Evolutionary conservation across 2,113 vertebrate genomes (phyloP).

Genomic region (Mohoua ochrocephala): DNA sequence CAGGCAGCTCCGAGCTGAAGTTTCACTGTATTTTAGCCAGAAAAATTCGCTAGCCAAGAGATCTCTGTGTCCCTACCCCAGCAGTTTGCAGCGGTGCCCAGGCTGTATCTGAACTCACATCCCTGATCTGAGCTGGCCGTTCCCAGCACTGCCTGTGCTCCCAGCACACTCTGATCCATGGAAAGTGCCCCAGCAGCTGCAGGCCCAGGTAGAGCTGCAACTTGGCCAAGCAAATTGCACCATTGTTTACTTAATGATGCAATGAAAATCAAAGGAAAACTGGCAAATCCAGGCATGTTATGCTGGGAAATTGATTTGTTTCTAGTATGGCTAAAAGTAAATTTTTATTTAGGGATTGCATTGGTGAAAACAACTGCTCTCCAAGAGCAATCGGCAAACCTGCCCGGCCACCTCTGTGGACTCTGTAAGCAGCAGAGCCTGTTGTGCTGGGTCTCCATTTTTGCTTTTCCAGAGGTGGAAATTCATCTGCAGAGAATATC

Average conservation of each 20-base stretch:
- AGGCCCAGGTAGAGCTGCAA: neutral
- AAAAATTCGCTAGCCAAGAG: neutral
- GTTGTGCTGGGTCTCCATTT: neutral
- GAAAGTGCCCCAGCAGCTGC: neutral
- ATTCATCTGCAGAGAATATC: neutral
- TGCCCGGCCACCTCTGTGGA: neutral
- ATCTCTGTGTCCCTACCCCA: neutral
- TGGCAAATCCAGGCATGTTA: neutral
- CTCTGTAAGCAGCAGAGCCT: neutral
- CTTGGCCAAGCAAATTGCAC: neutral
- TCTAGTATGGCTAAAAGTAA: neutral
- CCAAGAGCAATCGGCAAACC: neutral
- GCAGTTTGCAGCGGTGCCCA: neutral
- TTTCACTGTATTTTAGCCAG: neutral
- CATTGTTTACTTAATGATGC: neutral
- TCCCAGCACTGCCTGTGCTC: neutral
- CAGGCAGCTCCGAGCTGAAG: neutral
- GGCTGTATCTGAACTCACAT: neutral
- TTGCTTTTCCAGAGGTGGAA: neutral
- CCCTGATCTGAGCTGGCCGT: rapidly evolving
- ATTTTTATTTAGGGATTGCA: neutral
- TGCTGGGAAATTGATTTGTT: neutral
- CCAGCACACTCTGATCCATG: rapidly evolving
- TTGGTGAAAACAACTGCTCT: neutral
- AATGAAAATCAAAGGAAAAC: neutral